Evolutionary conservation across 1,140 invertebrate species (phyloP), one percentile per base, ranked within the genome.

Genomic region (Aricia agestis): DNA sequence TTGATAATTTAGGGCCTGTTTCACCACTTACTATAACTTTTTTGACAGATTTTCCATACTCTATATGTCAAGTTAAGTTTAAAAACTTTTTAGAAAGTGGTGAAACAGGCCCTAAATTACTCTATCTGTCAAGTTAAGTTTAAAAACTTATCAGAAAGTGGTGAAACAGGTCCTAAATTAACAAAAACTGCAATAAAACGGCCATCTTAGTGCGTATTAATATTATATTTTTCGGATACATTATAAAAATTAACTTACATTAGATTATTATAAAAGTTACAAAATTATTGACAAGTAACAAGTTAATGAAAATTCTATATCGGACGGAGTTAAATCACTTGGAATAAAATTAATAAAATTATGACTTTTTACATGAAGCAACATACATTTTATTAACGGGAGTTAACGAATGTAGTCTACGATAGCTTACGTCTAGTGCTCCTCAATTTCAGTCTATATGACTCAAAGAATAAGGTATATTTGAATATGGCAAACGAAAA

Each of bases 291-390:
- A 69, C 68, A 69, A 80, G 77, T 59, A n/a, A 69, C 68, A 61
- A 80, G 77, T 84, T 67, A 67, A 72, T 74, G 68, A 63, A 76
- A 74, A 73, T 78, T 68, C 78, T 76, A 70, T 75, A 80, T 41
- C 84, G 87, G 84, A 89, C 86, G 89, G 87, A 89, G 82, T 86
- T 76, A 85, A 70, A 82, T 80, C 75, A 82, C 75, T 78, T 79
- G 82, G 73, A 75, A 76, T 85, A 82, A 77, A 85, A 86, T 89
- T 89, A 89, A 84, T 89, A 91, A 86, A 86, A 89, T 79, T 83
- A 82, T 85, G 86, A 87, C 86, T 89, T 89, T 89, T 86, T 89
- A 89, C 89, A 89, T 78, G 75, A 83, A 78, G 85, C 78, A 80
- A 87, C 75, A 81, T 76, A 79, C 75, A 75, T 78, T 81, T 78